Conservation (phyloP, 2,888 invertebrate species). For the Zootermopsis nevadensis region DNA sequence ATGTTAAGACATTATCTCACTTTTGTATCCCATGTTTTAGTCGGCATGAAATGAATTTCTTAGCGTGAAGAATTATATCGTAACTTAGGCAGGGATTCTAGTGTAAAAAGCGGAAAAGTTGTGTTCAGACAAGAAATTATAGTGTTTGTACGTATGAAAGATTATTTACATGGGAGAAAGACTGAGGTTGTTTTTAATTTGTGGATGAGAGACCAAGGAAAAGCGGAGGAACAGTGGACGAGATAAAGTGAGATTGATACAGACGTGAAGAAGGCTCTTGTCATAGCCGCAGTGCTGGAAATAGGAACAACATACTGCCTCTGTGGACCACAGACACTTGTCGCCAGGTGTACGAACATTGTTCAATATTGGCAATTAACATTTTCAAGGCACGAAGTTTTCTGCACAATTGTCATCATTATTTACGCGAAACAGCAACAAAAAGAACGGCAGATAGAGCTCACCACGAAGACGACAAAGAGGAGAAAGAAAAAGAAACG, state of each 20-base stretch:
- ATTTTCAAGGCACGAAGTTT: background rate
- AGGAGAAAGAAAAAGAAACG: constrained; percentile 40
- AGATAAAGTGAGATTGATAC: background rate
- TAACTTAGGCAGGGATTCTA: background rate
- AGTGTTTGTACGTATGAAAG: background rate
- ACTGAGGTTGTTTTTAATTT: background rate
- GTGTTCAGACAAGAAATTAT: background rate
- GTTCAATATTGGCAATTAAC: constrained; percentile 17
- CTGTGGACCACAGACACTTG: background rate
- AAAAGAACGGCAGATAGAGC: background rate
- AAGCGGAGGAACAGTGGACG: background rate
- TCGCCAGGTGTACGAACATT: constrained; percentile 17
- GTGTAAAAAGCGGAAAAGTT: background rate
- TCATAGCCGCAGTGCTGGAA: constrained; percentile 2
- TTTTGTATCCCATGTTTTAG: constrained; percentile 26
- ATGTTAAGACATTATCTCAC: constrained; percentile 24
- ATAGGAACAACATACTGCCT: background rate
- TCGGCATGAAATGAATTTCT: constrained; percentile 33
- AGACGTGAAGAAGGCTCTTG: background rate
- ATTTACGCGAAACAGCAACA: background rate
- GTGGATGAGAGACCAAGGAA: background rate
- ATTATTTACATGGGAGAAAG: background rate
- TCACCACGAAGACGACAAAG: constrained; percentile 37
- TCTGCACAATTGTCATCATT: constrained; percentile 20
- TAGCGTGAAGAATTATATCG: constrained; percentile 29